Conservation (phyloP, 2,888 invertebrate genomes). For the Tipula unca region DNA sequence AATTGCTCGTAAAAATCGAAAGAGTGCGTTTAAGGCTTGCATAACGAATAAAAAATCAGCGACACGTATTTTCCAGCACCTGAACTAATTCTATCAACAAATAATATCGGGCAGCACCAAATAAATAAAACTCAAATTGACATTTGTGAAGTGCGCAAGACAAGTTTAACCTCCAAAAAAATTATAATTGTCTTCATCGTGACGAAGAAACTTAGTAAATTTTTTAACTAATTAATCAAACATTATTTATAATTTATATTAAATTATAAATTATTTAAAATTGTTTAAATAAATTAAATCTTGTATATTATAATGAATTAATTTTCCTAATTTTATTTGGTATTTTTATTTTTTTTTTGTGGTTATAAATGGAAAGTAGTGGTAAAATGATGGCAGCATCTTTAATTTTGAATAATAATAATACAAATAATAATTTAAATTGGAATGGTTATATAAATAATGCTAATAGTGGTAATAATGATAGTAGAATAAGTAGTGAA, state of each 20-base stretch:
- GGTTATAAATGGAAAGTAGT: conserved; percentile 8
- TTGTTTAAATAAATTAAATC: not conserved
- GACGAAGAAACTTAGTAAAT: not conserved
- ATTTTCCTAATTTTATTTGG: not conserved
- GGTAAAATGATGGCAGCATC: conserved; percentile 8
- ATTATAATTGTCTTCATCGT: not conserved
- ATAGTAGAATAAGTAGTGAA: not conserved
- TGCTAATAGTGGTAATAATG: not conserved
- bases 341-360: not conserved
- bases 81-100: not conserved
- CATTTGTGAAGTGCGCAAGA: not conserved
- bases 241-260: not conserved
- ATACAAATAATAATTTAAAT: not conserved
- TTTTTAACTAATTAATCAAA: not conserved
- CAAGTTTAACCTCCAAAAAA: not conserved
- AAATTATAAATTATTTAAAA: not conserved
- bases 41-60: not conserved
- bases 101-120: not conserved
- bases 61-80: not conserved
- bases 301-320: not conserved
- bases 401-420: conserved; percentile 1
- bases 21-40: not conserved
- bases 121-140: not conserved
- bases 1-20: not conserved
- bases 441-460: not conserved